Base-by-base conservation (phyloP, 2,113 vertebrate species). In the Dendropsophus ebraccatus region DNA sequence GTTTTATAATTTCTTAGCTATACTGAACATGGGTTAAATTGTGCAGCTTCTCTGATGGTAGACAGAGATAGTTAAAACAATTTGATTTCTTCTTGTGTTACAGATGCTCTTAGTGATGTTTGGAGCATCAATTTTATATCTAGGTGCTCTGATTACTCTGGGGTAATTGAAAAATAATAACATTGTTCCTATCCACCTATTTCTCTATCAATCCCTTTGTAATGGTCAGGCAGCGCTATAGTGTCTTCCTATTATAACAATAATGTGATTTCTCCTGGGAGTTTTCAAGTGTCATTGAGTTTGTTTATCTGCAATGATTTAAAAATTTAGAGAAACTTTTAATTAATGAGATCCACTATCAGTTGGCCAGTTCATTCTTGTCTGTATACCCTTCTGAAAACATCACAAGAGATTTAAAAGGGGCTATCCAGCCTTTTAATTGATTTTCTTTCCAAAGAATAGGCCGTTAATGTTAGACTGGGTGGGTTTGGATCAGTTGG, bases 121-220 rank as follows among this genome's bases (percentile, higher is more conserved):
- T 62, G 25, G 23, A 45, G 19, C 21, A 65, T 81, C 56, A 81
- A 12, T 47, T 81, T 81, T 65, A 60, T 65, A 58, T 65, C 23
- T 47, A 67, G 30, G 35, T 23, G 9, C 25, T n/a, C 58, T 41
- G 77, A 37, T 41, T 81, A 65, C 56, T 62, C 37, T 45, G 13
- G 37, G 45, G 58, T 81, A 81, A 81, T 81, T 81, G 79, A 13
- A 81, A 47, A 81, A 65, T 65, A 81, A 81, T 25, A 65, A 81
- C 56, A 81, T 80, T 81, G 54, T 67, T 81, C 16, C 56, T 28
- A 65, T 65, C 37, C 50, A 35, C 32, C 23, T 80, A 23, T 81
- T 81, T 81, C 21, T 28, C 23, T n/a, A 28, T 19, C 37, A 65
- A 45, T 28, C 58, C 41, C 21, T 70, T 81, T 14, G 47, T 37